Evolutionary conservation across 23 tunicate genomes (phyloP).

Genomic region (Aplidium turbinatum): DNA sequence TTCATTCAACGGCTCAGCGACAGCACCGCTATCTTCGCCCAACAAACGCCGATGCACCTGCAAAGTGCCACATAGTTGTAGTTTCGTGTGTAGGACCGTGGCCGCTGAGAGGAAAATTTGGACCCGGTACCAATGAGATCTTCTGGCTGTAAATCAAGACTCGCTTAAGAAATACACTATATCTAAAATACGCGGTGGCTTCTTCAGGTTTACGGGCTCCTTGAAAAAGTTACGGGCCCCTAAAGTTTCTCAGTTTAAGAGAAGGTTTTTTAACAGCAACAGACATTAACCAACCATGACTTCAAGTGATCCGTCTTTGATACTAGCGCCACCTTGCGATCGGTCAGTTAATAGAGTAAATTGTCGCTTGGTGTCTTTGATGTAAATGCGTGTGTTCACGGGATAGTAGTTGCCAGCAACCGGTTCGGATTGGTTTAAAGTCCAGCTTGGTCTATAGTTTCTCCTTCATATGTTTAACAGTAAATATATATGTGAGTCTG

Average conservation of each 20-base stretch:
- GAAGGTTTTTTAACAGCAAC: no score
- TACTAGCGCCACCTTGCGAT: slow-evolving; percentile 93
- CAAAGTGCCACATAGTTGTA: no score
- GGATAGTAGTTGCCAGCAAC: slow-evolving; percentile 99
- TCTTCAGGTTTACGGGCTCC: no score
- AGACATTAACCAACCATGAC: slow-evolving; percentile 73
- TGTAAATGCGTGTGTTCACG: slow-evolving; percentile 80
- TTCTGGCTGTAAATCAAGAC: no score
- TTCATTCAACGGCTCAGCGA: slow-evolving; percentile 94
- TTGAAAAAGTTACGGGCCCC: no score
- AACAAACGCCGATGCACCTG: slow-evolving; percentile 80
- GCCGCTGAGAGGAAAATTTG: no score
- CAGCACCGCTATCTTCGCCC: slow-evolving; percentile 88
- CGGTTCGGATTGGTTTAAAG: slow-evolving; percentile 81
- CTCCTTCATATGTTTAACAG: slow-evolving; percentile 41
- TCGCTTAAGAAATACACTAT: no score
- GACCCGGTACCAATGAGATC: no score
- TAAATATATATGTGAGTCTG: no score
- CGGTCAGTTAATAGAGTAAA: slow-evolving; percentile 88
- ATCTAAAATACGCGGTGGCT: no score
- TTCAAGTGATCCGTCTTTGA: slow-evolving; percentile 75
- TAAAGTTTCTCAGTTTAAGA: no score
- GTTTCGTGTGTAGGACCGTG: no score
- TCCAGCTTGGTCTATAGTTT: slow-evolving; percentile 90
- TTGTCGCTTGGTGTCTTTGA: slow-evolving; percentile 60